A percentile compares a stretch with the other conserved stretches of the same genome.
Evolutionary conservation across 2,888 invertebrate genomes (phyloP).

Genomic region (Aplocera efformata): DNA sequence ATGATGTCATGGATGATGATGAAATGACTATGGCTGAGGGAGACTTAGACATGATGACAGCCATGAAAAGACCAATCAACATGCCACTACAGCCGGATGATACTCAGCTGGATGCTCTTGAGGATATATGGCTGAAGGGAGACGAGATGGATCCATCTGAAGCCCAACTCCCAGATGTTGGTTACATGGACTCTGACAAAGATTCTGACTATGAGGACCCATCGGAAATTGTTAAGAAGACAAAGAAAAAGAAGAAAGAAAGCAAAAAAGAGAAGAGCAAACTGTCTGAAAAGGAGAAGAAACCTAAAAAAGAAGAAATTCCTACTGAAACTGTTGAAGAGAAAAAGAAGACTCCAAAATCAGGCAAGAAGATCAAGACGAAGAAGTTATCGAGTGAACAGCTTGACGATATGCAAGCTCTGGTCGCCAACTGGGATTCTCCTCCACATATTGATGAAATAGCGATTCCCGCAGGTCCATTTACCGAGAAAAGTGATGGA

Average conservation of each 20-base stretch:
- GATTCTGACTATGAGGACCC: constrained; percentile 71
- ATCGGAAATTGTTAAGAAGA: constrained; percentile 41
- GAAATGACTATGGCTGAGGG: constrained; percentile 79
- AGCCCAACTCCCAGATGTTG: constrained; percentile 68
- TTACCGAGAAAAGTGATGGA: constrained; percentile 9
- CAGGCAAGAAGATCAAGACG: constrained; percentile 44
- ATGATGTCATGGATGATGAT: constrained; percentile 77
- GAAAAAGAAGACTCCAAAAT: constrained; percentile 34
- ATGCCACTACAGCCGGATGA: constrained; percentile 83
- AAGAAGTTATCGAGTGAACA: constrained; percentile 62
- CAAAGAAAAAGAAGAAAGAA: constrained; percentile 49
- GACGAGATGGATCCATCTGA: constrained; percentile 85
- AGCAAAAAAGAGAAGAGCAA: constrained; percentile 42
- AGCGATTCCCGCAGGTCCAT: constrained; percentile 34
- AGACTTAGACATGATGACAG: constrained; percentile 75
- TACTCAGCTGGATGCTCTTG: constrained; percentile 85
- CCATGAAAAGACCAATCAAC: constrained; percentile 61
- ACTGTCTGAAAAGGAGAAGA: constrained; percentile 26
- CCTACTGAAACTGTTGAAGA: constrained; percentile 23
- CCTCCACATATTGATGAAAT: constrained; percentile 51
- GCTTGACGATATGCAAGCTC: constrained; percentile 54
- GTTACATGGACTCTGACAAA: constrained; percentile 70
- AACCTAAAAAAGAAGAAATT: constrained; percentile 27
- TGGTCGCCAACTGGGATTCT: constrained; percentile 63
- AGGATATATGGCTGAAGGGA: constrained; percentile 90